Evolutionary conservation across 2,888 invertebrate species (phyloP).

Genomic region (Sesamia inferens): DNA sequence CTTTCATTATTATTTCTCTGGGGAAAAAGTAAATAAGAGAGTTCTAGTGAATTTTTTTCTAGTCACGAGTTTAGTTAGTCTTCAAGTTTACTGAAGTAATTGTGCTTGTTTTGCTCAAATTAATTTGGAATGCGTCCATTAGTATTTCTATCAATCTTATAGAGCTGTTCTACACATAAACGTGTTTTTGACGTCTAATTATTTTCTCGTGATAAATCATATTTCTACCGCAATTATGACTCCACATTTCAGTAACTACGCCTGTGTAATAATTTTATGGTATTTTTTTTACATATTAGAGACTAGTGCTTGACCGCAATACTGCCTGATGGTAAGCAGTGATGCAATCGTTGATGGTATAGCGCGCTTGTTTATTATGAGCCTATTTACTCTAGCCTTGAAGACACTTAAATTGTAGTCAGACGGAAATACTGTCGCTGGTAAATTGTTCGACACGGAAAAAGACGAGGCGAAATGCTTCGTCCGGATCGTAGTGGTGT

Average conservation of each 20-base stretch:
- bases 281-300: not conserved
- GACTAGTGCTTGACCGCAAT: too few relatives aligned
- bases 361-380: too few relatives aligned
- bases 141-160: not conserved
- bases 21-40: not conserved
- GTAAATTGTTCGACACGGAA: too few relatives aligned
- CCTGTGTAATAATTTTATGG: not conserved
- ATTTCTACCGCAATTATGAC: not conserved
- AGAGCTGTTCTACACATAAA: not conserved
- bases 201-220: constrained; percentile 1
- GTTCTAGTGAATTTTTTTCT: constrained; percentile 6
- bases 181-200: not conserved
- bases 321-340: too few relatives aligned
- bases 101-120: not conserved
- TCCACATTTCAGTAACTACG: not conserved
- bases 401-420: too few relatives aligned
- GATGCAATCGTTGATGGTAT: too few relatives aligned
- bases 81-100: not conserved
- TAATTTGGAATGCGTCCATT: constrained; percentile 7
- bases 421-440: too few relatives aligned
- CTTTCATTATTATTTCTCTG: constrained; percentile 25
- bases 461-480: too few relatives aligned
- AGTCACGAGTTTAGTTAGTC: not conserved
- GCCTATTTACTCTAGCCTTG: too few relatives aligned
- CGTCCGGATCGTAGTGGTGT: too few relatives aligned